Conservation (phyloP, 2,888 invertebrate genomes). For the Sussaba pulchella region DNA sequence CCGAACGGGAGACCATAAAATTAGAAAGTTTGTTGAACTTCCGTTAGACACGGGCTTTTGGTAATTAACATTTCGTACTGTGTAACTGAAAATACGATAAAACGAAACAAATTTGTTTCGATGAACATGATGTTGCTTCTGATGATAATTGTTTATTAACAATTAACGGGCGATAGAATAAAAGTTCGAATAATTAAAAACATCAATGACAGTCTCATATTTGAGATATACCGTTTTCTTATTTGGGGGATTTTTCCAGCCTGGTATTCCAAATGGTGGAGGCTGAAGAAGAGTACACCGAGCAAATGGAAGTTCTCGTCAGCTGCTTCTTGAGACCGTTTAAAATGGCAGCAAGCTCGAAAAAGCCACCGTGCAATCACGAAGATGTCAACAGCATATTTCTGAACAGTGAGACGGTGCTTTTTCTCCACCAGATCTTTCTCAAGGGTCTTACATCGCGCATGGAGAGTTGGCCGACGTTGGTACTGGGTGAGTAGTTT, state of each 20-base stretch:
- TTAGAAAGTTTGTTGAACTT: slow-evolving; percentile 23
- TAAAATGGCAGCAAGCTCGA: slow-evolving; percentile 97
- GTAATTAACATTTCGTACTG: background rate
- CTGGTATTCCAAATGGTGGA: slow-evolving; percentile 96
- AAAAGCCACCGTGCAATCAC: slow-evolving; percentile 96
- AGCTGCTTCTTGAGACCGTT: slow-evolving; percentile 95
- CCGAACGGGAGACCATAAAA: background rate
- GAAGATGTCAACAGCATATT: slow-evolving; percentile 98
- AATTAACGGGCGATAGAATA: no score
- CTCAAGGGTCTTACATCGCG: slow-evolving; percentile 95
- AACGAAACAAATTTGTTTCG: background rate
- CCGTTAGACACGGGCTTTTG: slow-evolving; percentile 14
- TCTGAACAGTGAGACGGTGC: slow-evolving; percentile 95
- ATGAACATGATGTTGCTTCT: background rate
- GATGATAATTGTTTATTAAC: background rate
- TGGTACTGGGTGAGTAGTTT: slow-evolving; percentile 91
- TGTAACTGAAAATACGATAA: background rate
- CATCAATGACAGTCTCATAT: no score
- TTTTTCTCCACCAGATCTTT: slow-evolving; percentile 97
- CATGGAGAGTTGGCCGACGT: slow-evolving; percentile 97
- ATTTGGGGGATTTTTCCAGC: slow-evolving; percentile 83
- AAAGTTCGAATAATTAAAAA: background rate
- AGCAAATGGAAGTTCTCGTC: slow-evolving; percentile 93
- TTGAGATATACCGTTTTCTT: no score
- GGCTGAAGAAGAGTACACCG: slow-evolving; percentile 96